phyloP scores from a whole-genome alignment of 2,797 vertebrate species.

The Arrhamphus sclerolepis region DNA sequence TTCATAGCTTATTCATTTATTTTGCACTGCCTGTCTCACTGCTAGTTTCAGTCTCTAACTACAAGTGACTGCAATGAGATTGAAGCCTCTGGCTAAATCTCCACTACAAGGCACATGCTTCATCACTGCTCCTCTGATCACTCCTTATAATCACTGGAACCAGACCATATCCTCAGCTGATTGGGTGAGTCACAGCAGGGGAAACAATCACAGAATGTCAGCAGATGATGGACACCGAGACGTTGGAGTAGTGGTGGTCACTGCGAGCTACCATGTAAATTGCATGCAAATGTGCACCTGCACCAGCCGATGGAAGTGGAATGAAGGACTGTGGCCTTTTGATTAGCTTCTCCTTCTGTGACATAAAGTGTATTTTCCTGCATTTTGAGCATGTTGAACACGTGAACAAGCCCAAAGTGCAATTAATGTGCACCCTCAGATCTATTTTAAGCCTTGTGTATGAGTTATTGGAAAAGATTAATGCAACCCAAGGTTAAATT shows the following conservation, averaged over 20 bases:
- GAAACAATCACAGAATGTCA: conserved; percentile 78
- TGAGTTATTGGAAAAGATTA: conserved; percentile 15
- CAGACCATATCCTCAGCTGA: conserved; percentile 75
- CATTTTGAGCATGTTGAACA: conserved; percentile 46
- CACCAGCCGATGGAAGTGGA: conserved; percentile 63
- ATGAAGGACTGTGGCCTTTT: conserved; percentile 74
- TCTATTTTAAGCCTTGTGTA: conserved; percentile 24
- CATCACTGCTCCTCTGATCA: conserved; percentile 73
- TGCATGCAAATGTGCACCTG: conserved; percentile 82
- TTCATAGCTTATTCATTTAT: conserved; percentile 80
- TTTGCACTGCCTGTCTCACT: conserved; percentile 74
- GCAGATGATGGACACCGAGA: conserved; percentile 71
- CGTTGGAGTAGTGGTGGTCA: conserved; percentile 65
- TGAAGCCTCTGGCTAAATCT: conserved; percentile 76
- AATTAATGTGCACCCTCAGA: conserved; percentile 28
- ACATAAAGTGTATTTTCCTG: conserved; percentile 54
- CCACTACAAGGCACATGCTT: conserved; percentile 68
- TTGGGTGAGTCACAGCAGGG: conserved; percentile 64
- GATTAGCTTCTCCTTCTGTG: conserved; percentile 65
- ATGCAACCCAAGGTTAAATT: conserved; percentile 40
- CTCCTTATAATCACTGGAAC: conserved; percentile 78
- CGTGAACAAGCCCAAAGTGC: conserved; percentile 33
- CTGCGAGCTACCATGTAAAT: conserved; percentile 74
- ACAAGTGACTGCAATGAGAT: conserved; percentile 81
- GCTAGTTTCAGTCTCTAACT: conserved; percentile 73